Evolutionary conservation across 2,797 vertebrate genomes (phyloP), one percentile per base, ranked within the genome.

Genomic region (Buceros bicornis): DNA sequence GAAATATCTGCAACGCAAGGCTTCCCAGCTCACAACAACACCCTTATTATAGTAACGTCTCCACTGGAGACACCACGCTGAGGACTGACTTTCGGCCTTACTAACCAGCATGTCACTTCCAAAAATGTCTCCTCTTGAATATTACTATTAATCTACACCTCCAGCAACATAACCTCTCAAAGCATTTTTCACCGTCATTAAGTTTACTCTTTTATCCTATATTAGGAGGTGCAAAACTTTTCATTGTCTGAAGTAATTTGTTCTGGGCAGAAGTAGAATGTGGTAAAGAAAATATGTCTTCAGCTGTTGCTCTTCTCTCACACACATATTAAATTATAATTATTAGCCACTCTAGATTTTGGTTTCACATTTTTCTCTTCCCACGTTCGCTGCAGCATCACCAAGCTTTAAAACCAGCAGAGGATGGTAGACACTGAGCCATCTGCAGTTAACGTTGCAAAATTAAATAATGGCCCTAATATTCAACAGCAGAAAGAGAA

Each of bases 11-110:
- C 48, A 73, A 65, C 74, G 81, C 65, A 82, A 95, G 64, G 87
- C 89, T 89, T 94, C 80, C 88, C 83, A 53, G 91, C 94, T 95
- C 74, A 37, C 60, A 90, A 64, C 16, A 15, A 82, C 67, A 81
- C 62, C 95, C 96, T 97, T 96, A 94, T 95, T 97, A 97, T 95
- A 98, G 97, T 79, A 96, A 95, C 33, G 16, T 90, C 91, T 96
- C 88, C 87, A 80, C 31, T 48, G 79, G 17, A 93, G 73, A 82
- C 35, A 64, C 79, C 56, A 69, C 18, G 19, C 90, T 73, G 56
- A 94, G 90, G 45, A 72, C 16, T 95, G 95, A 97, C 90, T 96
- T 95, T 95, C 86, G 94, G 86, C 50, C 77, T 80, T 40, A 66
- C 51, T 51, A 82, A 69, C 19, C 20, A 53, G 73, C 73, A 87